Percentiles rank a stretch among this genome's conserved stretches.
Conservation (phyloP, 1,140 invertebrate genomes). For the Scaptomyza hsui region DNA sequence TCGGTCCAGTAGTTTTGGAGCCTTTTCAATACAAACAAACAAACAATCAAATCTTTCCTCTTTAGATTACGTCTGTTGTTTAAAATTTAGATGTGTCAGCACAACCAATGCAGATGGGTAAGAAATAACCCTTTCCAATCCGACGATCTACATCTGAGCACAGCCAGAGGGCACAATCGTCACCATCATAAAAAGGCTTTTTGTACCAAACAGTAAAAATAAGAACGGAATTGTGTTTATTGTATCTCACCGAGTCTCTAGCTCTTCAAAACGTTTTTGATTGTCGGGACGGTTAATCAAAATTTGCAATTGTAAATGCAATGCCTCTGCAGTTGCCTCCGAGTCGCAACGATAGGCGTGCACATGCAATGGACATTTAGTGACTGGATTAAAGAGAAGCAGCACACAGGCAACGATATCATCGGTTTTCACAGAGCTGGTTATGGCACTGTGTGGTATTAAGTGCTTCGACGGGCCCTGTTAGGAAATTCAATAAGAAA, state of each 20-base stretch:
- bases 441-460: too few species aligned
- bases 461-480: slow-evolving; percentile 93
- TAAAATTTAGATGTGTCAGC: too few species aligned
- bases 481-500: neutral
- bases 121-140: too few species aligned
- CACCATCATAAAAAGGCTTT: too few species aligned
- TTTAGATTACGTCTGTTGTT: too few species aligned
- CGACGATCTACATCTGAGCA: too few species aligned
- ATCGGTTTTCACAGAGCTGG: slow-evolving; percentile 92
- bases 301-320: slow-evolving; percentile 92
- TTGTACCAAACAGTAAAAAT: too few species aligned
- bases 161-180: too few species aligned
- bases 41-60: too few species aligned
- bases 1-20: too few species aligned
- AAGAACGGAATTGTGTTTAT: neutral
- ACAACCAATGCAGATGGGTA: too few species aligned
- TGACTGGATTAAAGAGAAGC: slow-evolving; percentile 95
- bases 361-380: slow-evolving; percentile 93
- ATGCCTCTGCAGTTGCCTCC: slow-evolving; percentile 94
- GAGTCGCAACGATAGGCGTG: slow-evolving; percentile 98
- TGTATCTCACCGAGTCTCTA: slow-evolving; percentile 86
- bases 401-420: slow-evolving; percentile 96
- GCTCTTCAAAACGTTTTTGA: slow-evolving; percentile 92
- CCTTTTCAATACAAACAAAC: too few species aligned
- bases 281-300: slow-evolving; percentile 94